These are phyloP conservation scores for Neodiprion fabricii DNA, from an alignment of 1,140 invertebrate genomes.

Conservation along the genomic window DNA sequence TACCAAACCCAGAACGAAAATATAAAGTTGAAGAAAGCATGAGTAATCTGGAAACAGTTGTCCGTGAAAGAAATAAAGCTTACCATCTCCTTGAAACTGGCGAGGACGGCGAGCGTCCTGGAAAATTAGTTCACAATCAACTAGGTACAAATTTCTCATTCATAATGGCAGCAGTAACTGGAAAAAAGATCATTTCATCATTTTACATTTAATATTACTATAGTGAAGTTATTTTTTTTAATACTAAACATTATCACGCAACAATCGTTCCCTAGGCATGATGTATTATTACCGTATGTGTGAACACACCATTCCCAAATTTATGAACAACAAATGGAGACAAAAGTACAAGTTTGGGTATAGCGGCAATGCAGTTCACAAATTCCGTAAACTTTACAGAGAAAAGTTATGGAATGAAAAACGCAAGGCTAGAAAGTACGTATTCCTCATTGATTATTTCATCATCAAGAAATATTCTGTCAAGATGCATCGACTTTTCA, in stretches of 20 bases:
- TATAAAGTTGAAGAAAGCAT: slow-evolving; percentile 97
- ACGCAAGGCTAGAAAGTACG: slow-evolving; percentile 64
- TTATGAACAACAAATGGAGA: slow-evolving; percentile 68
- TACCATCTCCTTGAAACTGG: slow-evolving; percentile 92
- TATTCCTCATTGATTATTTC: slow-evolving; percentile 30
- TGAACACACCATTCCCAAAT: slow-evolving; percentile 67
- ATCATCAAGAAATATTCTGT: slow-evolving; percentile 23
- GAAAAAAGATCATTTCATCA: too few species aligned
- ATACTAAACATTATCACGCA: slow-evolving; percentile 19
- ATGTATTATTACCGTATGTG: slow-evolving; percentile 47
- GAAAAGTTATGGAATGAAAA: slow-evolving; percentile 70
- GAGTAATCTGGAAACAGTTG: slow-evolving; percentile 91
- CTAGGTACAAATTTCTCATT: slow-evolving; percentile 68
- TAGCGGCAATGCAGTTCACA: slow-evolving; percentile 64
- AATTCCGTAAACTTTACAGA: slow-evolving; percentile 69
- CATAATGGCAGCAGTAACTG: slow-evolving; percentile 2
- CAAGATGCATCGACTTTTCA: background rate
- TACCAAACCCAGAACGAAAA: slow-evolving; percentile 94
- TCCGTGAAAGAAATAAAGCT: slow-evolving; percentile 91
- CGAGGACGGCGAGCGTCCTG: slow-evolving; percentile 77
- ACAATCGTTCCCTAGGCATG: slow-evolving; percentile 41
- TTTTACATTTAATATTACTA: background rate
- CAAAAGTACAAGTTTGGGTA: slow-evolving; percentile 58
- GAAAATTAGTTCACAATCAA: slow-evolving; percentile 63
- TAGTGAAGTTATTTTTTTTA: slow-evolving; percentile 30